Conservation (phyloP, 2,113 vertebrate species). For the Leptocoma aspasia region DNA sequence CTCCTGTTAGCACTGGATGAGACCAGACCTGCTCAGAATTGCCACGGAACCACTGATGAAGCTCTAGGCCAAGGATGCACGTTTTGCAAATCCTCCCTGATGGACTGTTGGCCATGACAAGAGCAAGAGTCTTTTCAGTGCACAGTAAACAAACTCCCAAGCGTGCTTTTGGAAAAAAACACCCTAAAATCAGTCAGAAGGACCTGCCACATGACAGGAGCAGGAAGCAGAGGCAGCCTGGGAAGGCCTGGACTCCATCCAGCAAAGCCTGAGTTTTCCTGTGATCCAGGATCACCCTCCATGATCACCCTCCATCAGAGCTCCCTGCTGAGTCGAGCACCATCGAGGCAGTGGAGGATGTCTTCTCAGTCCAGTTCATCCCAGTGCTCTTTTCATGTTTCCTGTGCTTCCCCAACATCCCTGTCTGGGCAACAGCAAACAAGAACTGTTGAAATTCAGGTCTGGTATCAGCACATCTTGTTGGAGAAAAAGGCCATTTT, state of each 20-base stretch:
- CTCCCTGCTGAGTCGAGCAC: not conserved
- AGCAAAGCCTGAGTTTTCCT: not conserved
- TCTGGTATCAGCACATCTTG: not conserved
- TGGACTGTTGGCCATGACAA: not conserved
- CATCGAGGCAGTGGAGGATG: not conserved
- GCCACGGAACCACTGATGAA: not conserved
- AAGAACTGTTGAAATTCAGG: not conserved
- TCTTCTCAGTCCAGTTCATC: not conserved
- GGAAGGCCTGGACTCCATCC: not conserved
- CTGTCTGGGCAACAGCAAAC: not conserved
- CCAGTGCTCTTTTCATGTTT: not conserved
- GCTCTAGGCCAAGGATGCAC: not conserved
- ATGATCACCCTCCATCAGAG: fast-evolving
- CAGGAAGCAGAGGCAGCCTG: not conserved
- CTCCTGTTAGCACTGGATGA: not conserved
- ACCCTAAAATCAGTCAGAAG: not conserved
- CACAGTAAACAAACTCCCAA: not conserved
- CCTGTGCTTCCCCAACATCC: not conserved
- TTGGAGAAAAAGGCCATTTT: not conserved
- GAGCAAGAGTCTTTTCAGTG: not conserved
- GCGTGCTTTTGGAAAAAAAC: not conserved
- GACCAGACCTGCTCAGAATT: not conserved
- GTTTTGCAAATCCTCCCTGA: not conserved
- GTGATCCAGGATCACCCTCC: not conserved
- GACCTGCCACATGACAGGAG: not conserved